Conservation (phyloP, 1,140 invertebrate species). For the Brachionus paranguensis region DNA sequence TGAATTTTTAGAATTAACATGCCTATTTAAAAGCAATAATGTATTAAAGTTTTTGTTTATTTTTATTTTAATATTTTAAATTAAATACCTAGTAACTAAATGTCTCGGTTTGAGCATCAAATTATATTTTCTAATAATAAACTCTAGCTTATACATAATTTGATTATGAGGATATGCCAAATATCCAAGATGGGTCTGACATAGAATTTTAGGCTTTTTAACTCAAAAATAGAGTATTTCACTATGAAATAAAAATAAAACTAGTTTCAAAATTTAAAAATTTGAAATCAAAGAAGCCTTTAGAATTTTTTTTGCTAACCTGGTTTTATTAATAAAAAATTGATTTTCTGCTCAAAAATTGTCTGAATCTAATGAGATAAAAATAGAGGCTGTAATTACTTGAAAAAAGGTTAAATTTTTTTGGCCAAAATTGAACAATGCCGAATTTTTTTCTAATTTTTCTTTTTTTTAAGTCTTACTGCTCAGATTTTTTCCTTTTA, state of each 20-base stretch:
- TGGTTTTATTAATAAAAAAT: not conserved
- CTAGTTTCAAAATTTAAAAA: not conserved
- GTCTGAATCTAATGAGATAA: not conserved
- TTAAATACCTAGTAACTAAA: not conserved
- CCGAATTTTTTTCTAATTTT: not conserved
- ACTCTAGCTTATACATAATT: not conserved
- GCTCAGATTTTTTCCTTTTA: not conserved
- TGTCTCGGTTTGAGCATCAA: not conserved
- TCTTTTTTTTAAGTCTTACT: not conserved
- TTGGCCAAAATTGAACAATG: not conserved
- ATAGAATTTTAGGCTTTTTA: too few species aligned
- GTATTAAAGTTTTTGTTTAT: not conserved
- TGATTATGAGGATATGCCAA: not conserved
- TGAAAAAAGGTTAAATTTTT: not conserved
- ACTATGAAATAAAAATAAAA: too few species aligned
- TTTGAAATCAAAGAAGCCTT: not conserved
- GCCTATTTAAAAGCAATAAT: not conserved
- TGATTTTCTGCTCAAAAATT: not conserved
- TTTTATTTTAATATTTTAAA: not conserved
- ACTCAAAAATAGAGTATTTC: too few species aligned
- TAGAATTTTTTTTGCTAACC: not conserved
- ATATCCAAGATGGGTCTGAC: not conserved
- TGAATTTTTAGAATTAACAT: not conserved
- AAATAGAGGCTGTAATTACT: not conserved
- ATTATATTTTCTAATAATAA: not conserved